Percentiles rank a stretch among this genome's conserved stretches.
Conservation (phyloP, 2,797 vertebrate genomes). For the Urocyon cinereoargenteus region DNA sequence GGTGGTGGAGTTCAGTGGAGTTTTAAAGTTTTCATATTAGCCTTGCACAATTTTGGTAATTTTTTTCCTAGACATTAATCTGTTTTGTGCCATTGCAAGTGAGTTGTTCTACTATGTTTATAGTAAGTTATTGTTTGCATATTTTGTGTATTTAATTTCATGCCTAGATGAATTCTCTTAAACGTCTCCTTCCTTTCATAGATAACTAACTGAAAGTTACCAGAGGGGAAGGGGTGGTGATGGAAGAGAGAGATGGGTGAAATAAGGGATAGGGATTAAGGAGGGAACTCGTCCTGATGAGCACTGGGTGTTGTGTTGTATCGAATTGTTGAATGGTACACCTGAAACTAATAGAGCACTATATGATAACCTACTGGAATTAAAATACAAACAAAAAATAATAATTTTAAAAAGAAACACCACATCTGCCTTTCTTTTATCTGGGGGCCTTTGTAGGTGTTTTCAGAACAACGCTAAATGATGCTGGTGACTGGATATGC, state of each 20-base stretch:
- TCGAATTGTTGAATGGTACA: background rate
- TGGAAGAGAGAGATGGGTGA: background rate
- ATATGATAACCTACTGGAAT: background rate
- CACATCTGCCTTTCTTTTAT: background rate
- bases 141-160: background rate
- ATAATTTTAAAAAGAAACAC: background rate
- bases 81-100: background rate
- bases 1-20: background rate
- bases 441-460: background rate
- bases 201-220: background rate
- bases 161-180: background rate
- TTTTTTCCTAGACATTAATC: background rate
- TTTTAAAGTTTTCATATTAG: background rate
- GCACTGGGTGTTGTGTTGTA: background rate
- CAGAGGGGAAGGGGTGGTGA: background rate
- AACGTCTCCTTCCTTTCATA: background rate
- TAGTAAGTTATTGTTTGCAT: background rate
- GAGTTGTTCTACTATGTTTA: background rate
- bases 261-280: background rate
- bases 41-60: background rate
- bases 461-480: background rate
- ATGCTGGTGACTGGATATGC: background rate
- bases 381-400: background rate
- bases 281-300: background rate
- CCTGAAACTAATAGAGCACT: background rate